Base-by-base conservation (phyloP, 1,140 invertebrate genomes). In the Idris sp. region DNA sequence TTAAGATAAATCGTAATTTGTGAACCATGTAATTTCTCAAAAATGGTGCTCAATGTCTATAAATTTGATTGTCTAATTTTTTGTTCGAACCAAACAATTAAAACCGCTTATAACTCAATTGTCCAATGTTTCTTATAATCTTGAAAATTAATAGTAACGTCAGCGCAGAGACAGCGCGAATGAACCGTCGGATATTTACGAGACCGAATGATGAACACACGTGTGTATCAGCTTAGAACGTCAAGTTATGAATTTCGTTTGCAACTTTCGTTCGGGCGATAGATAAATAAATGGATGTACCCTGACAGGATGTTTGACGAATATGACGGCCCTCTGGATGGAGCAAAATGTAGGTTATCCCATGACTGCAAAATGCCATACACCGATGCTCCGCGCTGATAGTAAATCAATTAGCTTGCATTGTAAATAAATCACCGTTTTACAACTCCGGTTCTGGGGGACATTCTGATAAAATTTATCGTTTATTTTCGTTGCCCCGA, bases 341-440 rank as follows among this genome's bases (percentile, higher is more conserved):
- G 51, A 38, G 49, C n/a, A 38, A 64, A 59, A 77, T 69, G 67
- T 77, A 71, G 72, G 65, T 71, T 72, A 74, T 54, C n/a, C 62
- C 65, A 58, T 72, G 71, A 64, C 76, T 72, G 62, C 53, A 33
- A 68, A 74, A 64, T 48, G 58, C 64, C 75, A 69, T 71, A 79
- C 46, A 64, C 30, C 53, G 31, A 58, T 43, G 54, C 13, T 31
- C 62, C 53, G 77, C 59, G 69, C 67, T 56, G 75, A 83, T 84
- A 84, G 84, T 86, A 86, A 86, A 86, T 86, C 84, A 86, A 85
- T 86, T 85, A 86, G 81, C 77, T 81, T 33, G 81, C 75, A 82
- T 82, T 84, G 84, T 84, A 84, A 84, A 86, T 86, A 86, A 86
- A 85, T 86, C 84, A 86, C 80, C 78, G 79, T 84, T 86, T 86